Evolutionary conservation across 2,797 vertebrate species (phyloP), one percentile per base, ranked within the genome.

Genomic region (Balearica regulorum): DNA sequence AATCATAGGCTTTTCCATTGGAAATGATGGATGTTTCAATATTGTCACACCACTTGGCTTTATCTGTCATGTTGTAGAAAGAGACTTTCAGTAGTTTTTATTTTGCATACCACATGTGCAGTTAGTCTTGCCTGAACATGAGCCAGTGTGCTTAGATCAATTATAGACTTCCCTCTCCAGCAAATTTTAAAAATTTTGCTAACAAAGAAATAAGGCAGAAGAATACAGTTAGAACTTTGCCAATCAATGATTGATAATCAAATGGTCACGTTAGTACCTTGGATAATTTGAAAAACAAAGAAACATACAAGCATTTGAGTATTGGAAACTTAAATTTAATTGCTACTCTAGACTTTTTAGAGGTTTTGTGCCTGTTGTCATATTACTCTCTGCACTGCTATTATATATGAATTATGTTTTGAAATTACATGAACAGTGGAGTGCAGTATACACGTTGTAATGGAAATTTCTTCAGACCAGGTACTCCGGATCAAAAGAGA

Each of bases 401-500:
- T 62, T 73, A 4, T 41, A 4, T 16, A 13, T 66, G 33, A 95
- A 35, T 78, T 75, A 41, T 39, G 14, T 57, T 81, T 76, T 82
- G 46, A 86, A 62, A 72, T 78, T 1, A 39, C 51, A 53, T 48
- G 48, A 77, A 16, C 16, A 13, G 6, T 20, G 48, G 28, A 85
- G 39, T 41, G 14, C 7, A 26, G 9, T 46, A 54, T 89, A 48
- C 49, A 77, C 14, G 16, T 95, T 82, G 58, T 96, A 96, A 97
- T 46, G 53, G 61, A 87, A 94, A 78, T 97, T 93, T 98, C 86
- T 97, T 85, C 96, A 99, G 99, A 98, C 99, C 94, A 99, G 98
- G 97, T 98, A 98, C 71, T 98, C 97, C 2, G 98, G 97, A 66
- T 95, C 98, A 35, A 98, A 98, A 94, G 99, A 99, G 96, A 99